These are phyloP conservation scores for Tupaia chinensis DNA, from an alignment of 2,113 vertebrate species.

Conservation along the genomic window DNA sequence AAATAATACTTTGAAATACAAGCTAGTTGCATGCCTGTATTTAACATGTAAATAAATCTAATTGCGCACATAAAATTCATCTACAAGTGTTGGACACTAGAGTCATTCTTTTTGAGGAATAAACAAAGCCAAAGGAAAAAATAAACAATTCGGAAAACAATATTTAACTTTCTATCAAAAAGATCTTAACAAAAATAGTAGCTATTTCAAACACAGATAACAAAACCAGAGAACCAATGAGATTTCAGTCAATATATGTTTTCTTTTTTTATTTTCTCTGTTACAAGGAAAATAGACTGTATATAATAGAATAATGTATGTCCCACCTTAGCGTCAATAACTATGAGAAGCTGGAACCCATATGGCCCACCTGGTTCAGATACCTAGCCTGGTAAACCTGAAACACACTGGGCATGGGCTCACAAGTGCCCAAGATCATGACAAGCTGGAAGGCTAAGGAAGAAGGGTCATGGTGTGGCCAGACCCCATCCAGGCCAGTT, in stretches of 20 bases:
- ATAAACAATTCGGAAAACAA: neutral
- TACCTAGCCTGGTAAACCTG: no score
- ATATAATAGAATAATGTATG: neutral
- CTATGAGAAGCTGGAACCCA: no score
- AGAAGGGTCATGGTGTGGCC: no score
- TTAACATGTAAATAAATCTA: neutral
- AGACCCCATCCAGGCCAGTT: no score
- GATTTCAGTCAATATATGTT: neutral
- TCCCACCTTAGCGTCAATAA: neutral
- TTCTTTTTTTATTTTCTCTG: neutral
- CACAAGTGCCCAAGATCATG: no score
- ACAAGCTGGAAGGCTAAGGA: no score
- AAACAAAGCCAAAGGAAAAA: neutral
- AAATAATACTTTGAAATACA: neutral
- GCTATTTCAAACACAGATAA: neutral
- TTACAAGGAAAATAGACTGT: neutral
- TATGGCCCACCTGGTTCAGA: no score
- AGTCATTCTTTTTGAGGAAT: neutral
- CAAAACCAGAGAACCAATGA: neutral
- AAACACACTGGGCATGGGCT: no score
- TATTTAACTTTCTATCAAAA: neutral
- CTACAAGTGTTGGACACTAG: neutral
- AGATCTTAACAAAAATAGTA: neutral
- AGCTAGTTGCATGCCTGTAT: neutral
- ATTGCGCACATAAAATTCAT: neutral